phyloP scores from a whole-genome alignment of 2,888 invertebrate species.

The Spodoptera littoralis region DNA sequence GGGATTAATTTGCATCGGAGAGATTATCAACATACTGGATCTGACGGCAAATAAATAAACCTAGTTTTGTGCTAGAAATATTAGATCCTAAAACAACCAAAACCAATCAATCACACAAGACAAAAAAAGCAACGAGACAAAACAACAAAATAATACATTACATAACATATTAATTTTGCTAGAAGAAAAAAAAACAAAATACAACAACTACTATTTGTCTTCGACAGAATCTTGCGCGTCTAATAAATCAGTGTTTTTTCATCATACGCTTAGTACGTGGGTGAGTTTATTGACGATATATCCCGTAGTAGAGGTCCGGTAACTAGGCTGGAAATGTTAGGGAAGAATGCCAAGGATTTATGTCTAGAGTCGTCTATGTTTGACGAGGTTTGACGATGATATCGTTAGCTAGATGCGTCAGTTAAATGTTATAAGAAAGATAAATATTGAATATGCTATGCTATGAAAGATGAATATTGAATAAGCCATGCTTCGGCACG shows the following conservation, averaged over 20 bases:
- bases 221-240: slow-evolving; percentile 15
- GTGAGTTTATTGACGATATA: slow-evolving; percentile 46
- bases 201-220: slow-evolving; percentile 12
- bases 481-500: no score
- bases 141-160: neutral
- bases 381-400: neutral
- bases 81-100: neutral
- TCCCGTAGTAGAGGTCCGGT: slow-evolving; percentile 36
- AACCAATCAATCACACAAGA: neutral
- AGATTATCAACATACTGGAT: no score
- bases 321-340: slow-evolving; percentile 46
- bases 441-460: no score
- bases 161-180: slow-evolving; percentile 1
- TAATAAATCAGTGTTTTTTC: slow-evolving; percentile 39
- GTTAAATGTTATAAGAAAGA: no score
- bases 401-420: no score
- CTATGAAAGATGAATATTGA: no score
- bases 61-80: no score
- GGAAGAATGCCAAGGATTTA: slow-evolving; percentile 29
- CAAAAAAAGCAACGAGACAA: neutral
- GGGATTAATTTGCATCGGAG: no score
- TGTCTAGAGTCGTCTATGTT: slow-evolving; percentile 15
- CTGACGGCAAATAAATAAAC: no score
- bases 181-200: slow-evolving; percentile 17
- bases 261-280: slow-evolving; percentile 31